Conservation (phyloP, 1,140 invertebrate genomes). For the Catajapyx aquilonaris region DNA sequence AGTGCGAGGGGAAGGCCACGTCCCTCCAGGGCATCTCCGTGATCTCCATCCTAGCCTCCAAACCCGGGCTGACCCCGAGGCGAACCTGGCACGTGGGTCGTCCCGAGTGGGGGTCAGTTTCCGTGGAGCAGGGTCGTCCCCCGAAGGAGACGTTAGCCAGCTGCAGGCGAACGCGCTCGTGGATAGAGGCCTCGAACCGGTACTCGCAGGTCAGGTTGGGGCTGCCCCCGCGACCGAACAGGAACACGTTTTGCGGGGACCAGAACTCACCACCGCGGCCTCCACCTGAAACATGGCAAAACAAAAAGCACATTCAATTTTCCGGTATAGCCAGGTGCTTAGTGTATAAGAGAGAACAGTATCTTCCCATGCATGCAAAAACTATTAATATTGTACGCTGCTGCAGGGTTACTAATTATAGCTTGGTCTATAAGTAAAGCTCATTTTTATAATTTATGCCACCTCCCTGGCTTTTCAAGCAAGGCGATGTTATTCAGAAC, state of each 20-base stretch:
- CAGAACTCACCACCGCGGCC: slow-evolving; percentile 32
- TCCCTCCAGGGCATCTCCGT: slow-evolving; percentile 42
- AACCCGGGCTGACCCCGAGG: slow-evolving; percentile 22
- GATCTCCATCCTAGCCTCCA: slow-evolving; percentile 27
- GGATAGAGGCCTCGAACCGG: slow-evolving; percentile 34
- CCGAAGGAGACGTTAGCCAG: slow-evolving; percentile 51
- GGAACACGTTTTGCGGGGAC: slow-evolving; percentile 48
- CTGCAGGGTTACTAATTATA: too few species aligned
- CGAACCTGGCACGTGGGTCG: slow-evolving; percentile 26
- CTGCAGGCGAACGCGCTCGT: slow-evolving; percentile 27
- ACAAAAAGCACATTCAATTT: slow-evolving; percentile 10
- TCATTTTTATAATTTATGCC: too few species aligned
- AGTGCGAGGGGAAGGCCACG: slow-evolving; percentile 34
- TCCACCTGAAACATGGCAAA: slow-evolving; percentile 8
- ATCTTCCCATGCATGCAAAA: too few species aligned
- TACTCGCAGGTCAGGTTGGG: slow-evolving; percentile 47
- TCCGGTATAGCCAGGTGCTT: slow-evolving; percentile 10
- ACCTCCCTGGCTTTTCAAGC: too few species aligned
- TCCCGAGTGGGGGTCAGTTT: slow-evolving; percentile 45
- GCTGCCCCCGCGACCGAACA: slow-evolving; percentile 54
- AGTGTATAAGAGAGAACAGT: too few species aligned
- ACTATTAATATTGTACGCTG: too few species aligned
- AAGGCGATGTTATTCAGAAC: too few species aligned
- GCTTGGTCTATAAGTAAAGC: too few species aligned
- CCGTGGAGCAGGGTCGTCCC: slow-evolving; percentile 36